Conservation (phyloP, 2,888 invertebrate genomes). For the Agonopterix arenella region DNA sequence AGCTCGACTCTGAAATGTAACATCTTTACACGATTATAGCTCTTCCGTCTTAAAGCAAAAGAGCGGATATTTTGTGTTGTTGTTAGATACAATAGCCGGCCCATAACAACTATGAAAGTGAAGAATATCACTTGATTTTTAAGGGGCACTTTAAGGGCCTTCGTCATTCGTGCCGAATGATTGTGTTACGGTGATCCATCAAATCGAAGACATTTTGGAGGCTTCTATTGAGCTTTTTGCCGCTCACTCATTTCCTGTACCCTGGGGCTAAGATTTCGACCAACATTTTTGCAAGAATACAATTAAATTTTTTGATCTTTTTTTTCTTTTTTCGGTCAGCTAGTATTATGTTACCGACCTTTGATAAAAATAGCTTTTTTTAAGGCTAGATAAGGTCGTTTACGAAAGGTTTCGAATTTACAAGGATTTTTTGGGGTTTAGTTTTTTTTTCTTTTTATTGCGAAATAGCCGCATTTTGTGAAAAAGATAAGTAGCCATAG, state of each 20-base stretch:
- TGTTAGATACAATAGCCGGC: constrained; percentile 12
- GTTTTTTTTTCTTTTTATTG: constrained; percentile 29
- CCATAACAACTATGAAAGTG: constrained; percentile 45
- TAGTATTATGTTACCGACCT: constrained; percentile 56
- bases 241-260: constrained; percentile 67
- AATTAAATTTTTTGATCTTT: constrained; percentile 52
- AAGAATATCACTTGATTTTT: constrained; percentile 71
- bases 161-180: constrained; percentile 50
- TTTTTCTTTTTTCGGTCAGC: constrained; percentile 61
- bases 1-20: too few relatives aligned
- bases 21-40: too few relatives aligned
- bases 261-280: constrained; percentile 48
- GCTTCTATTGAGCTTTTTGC: constrained; percentile 63
- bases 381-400: constrained; percentile 38
- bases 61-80: not conserved
- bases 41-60: not conserved
- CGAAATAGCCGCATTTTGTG: constrained; percentile 32
- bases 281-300: constrained; percentile 58
- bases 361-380: constrained; percentile 44
- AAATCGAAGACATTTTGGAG: constrained; percentile 60
- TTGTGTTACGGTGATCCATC: constrained; percentile 73
- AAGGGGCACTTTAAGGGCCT: constrained; percentile 69
- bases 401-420: constrained; percentile 20
- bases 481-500: constrained; percentile 35
- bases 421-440: constrained; percentile 28